Conservation (phyloP, 2,113 vertebrate species). For the Eulemur macaco region DNA sequence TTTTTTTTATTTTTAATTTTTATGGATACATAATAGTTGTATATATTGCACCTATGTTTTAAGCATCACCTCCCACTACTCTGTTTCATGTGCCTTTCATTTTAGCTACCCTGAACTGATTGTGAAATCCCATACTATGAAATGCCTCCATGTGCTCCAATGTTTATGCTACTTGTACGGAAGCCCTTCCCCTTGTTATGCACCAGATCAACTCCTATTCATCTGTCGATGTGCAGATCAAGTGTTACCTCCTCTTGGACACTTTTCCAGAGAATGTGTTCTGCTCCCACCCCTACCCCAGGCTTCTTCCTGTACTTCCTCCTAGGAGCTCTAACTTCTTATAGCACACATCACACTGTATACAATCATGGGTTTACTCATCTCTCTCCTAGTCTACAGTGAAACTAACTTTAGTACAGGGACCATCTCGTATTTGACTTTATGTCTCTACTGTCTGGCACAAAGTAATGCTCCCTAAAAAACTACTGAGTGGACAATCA, state of each 20-base stretch:
- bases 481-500: neutral
- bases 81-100: neutral
- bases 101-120: neutral
- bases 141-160: neutral
- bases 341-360: neutral
- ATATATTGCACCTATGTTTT: neutral
- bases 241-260: neutral
- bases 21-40: neutral
- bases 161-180: accelerated
- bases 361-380: neutral
- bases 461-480: neutral
- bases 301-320: neutral
- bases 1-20: neutral
- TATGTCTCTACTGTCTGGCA: neutral
- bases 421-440: neutral
- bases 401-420: neutral
- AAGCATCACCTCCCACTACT: neutral
- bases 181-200: no score
- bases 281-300: accelerated
- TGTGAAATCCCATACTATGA: neutral
- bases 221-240: neutral
- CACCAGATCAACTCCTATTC: neutral
- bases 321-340: neutral
- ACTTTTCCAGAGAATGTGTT: neutral
- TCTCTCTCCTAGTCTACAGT: neutral